Evolutionary conservation across 2,113 vertebrate species (phyloP).

Genomic region (Corythoichthys haematopterus): DNA sequence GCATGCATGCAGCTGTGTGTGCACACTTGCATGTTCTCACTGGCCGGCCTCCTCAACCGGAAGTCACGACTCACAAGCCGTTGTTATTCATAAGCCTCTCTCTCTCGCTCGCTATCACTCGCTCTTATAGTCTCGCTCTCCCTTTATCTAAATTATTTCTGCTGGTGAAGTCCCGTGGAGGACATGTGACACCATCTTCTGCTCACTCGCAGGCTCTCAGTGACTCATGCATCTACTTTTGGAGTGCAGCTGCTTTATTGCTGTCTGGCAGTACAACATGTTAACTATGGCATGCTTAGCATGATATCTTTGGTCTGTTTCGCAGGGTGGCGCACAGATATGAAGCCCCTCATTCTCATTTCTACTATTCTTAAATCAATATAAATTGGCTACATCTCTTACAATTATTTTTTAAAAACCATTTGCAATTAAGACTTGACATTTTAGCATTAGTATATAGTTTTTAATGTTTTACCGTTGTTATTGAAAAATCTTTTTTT

Average conservation of each 20-base stretch:
- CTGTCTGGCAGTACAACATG: conserved; percentile 48
- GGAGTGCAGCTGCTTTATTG: conserved; percentile 50
- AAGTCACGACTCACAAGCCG: conserved; percentile 67
- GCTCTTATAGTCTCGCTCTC: neutral
- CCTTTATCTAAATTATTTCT: conserved; percentile 19
- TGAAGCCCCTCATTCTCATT: conserved; percentile 8
- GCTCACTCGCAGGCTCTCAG: conserved; percentile 41
- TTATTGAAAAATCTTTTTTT: too few species aligned
- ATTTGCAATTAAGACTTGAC: neutral
- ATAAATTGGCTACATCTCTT: neutral
- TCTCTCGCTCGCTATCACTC: neutral
- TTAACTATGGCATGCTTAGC: conserved; percentile 38
- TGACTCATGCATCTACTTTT: conserved; percentile 63
- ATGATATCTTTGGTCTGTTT: conserved; percentile 25
- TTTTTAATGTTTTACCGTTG: neutral
- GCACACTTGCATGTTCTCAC: conserved; percentile 29
- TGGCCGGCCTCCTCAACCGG: conserved; percentile 45
- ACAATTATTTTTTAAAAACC: neutral
- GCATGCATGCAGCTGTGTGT: conserved; percentile 24
- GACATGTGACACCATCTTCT: conserved; percentile 62
- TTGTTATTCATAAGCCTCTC: conserved; percentile 39
- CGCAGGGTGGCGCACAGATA: conserved; percentile 11
- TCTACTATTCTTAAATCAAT: conserved; percentile 8
- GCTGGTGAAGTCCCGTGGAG: conserved; percentile 39
- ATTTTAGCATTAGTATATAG: neutral